Evolutionary conservation across 2,797 vertebrate species (phyloP).

Genomic region (Miichthys miiuy): DNA sequence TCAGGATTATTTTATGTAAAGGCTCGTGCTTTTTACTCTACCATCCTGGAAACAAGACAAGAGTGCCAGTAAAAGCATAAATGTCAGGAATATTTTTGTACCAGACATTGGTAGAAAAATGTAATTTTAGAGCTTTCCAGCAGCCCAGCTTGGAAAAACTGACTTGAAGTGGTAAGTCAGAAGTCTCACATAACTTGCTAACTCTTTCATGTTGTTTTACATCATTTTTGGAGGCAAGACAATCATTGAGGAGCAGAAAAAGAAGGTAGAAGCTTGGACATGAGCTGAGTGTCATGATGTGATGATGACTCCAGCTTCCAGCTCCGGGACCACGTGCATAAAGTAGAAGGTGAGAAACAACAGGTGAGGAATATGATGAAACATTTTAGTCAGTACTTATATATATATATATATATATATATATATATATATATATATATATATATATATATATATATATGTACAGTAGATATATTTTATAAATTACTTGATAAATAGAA

Average conservation of each 20-base stretch:
- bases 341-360: slow-evolving; percentile 12
- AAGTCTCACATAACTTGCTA: slow-evolving; percentile 17
- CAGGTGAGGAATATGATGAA: background rate
- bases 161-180: slow-evolving; percentile 6
- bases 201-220: slow-evolving; percentile 3
- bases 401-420: background rate
- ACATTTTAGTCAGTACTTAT: background rate
- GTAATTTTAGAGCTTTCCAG: slow-evolving; percentile 12
- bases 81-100: slow-evolving; percentile 29
- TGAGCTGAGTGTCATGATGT: slow-evolving; percentile 2
- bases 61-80: slow-evolving; percentile 25
- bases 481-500: no score
- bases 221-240: slow-evolving; percentile 14
- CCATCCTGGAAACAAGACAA: slow-evolving; percentile 4
- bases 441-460: no score
- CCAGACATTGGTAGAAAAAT: slow-evolving; percentile 14
- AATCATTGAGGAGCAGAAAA: background rate
- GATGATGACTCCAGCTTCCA: slow-evolving; percentile 1
- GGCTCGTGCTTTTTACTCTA: background rate
- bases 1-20: background rate
- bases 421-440: no score
- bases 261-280: slow-evolving; percentile 1
- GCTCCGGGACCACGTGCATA: background rate
- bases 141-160: slow-evolving; percentile 16
- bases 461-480: no score